phyloP scores from a whole-genome alignment of 2,113 vertebrate species.

The Penelope pileata region DNA sequence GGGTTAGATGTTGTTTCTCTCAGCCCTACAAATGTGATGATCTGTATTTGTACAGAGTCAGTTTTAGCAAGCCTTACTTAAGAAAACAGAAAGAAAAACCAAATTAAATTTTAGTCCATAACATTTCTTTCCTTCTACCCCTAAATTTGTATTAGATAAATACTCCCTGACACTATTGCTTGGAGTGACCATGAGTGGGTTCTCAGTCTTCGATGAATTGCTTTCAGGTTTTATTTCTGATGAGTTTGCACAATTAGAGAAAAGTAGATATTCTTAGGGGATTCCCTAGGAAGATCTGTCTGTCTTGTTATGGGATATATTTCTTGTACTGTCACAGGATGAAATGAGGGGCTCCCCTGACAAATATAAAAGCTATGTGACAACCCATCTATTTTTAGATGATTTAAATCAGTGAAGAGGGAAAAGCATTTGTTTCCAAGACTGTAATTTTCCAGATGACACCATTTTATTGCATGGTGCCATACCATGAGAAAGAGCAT shows the following conservation, averaged over 20 bases:
- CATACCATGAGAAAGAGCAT: constrained; percentile 78
- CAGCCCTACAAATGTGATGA: neutral
- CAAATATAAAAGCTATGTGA: constrained; percentile 54
- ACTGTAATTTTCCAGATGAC: constrained; percentile 80
- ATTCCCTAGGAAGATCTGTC: constrained; percentile 42
- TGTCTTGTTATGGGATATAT: neutral
- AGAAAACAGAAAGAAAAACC: neutral
- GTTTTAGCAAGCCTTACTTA: constrained; percentile 9
- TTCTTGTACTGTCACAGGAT: constrained; percentile 35
- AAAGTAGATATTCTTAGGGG: neutral
- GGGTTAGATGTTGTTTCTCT: neutral
- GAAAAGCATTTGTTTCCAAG: constrained; percentile 74
- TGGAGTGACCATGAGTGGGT: neutral
- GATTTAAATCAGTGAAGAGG: constrained; percentile 70
- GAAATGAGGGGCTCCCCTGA: constrained; percentile 55
- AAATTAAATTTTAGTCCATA: neutral
- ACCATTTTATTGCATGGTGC: constrained; percentile 74
- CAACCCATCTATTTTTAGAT: constrained; percentile 76
- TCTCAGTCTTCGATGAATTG: neutral
- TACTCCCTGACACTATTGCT: neutral
- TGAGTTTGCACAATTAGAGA: neutral
- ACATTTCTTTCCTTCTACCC: neutral
- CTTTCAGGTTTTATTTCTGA: constrained; percentile 30
- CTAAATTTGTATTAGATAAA: neutral
- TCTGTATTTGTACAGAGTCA: neutral